phyloP scores from a whole-genome alignment of 2,888 invertebrate species.

The Acronicta alni region DNA sequence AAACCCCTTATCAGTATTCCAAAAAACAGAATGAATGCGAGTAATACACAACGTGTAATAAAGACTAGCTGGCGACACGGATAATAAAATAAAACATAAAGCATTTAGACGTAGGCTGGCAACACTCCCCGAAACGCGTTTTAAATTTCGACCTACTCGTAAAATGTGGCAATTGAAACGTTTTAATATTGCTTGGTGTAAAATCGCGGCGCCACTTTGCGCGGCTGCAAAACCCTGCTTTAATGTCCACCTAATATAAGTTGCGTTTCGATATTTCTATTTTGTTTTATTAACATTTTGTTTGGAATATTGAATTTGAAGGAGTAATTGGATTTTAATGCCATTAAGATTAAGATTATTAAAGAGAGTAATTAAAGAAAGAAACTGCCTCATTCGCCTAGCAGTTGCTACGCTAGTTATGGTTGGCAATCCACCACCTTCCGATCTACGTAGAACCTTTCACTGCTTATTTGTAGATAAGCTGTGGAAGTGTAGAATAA shows the following conservation, averaged over 20 bases:
- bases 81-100: slow-evolving; percentile 72
- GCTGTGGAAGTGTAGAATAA: no score
- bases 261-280: slow-evolving; percentile 18
- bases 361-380: no score
- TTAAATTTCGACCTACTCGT: slow-evolving; percentile 73
- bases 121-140: slow-evolving; percentile 63
- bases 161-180: slow-evolving; percentile 70
- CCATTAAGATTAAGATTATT: no score
- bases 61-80: slow-evolving; percentile 67
- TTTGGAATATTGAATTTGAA: not conserved
- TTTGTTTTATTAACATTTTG: not conserved
- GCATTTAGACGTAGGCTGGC: slow-evolving; percentile 65
- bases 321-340: no score
- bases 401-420: no score
- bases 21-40: slow-evolving; percentile 50
- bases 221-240: slow-evolving; percentile 48
- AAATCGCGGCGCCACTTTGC: slow-evolving; percentile 60
- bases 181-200: slow-evolving; percentile 67
- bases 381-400: no score
- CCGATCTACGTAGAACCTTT: no score
- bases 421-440: no score
- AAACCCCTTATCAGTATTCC: slow-evolving; percentile 50
- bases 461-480: no score
- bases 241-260: slow-evolving; percentile 50
- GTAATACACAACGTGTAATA: slow-evolving; percentile 60